phyloP scores from a whole-genome alignment of 1,140 invertebrate species.

The Conus ventricosus region DNA sequence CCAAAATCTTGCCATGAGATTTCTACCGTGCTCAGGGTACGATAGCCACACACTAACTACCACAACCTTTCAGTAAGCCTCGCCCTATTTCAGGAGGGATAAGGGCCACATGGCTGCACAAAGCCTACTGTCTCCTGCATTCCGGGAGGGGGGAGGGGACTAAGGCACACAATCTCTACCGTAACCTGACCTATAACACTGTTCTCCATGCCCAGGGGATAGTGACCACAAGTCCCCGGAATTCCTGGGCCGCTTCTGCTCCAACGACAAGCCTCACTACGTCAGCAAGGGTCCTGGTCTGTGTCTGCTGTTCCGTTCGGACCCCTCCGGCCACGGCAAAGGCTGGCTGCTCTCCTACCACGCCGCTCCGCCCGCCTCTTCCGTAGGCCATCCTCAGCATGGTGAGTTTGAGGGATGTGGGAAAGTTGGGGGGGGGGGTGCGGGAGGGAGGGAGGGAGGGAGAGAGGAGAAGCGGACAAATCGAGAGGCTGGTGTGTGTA shows the following conservation, averaged over 20 bases:
- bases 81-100: too few species aligned
- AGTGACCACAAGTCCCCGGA: not conserved
- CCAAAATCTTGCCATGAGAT: too few species aligned
- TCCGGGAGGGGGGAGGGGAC: too few species aligned
- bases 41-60: too few species aligned
- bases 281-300: slow-evolving; percentile 6
- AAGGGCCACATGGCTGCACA: too few species aligned
- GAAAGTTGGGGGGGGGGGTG: not conserved
- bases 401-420: not conserved
- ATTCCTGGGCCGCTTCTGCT: slow-evolving; percentile 15
- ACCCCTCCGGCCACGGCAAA: slow-evolving; percentile 12
- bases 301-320: slow-evolving; percentile 33
- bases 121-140: too few species aligned
- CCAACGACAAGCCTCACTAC: not conserved
- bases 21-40: too few species aligned
- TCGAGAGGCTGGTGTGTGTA: not conserved
- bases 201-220: too few species aligned
- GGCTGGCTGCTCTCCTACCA: slow-evolving; percentile 27
- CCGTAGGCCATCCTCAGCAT: too few species aligned
- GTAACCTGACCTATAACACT: too few species aligned
- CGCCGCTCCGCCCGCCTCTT: not conserved
- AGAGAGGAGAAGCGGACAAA: not conserved
- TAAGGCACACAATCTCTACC: too few species aligned
- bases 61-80: too few species aligned
- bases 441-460: not conserved